Evolutionary conservation across 2,888 invertebrate genomes (phyloP), one percentile per base, ranked within the genome.

Genomic region (Sinodicranocentrus sp.): DNA sequence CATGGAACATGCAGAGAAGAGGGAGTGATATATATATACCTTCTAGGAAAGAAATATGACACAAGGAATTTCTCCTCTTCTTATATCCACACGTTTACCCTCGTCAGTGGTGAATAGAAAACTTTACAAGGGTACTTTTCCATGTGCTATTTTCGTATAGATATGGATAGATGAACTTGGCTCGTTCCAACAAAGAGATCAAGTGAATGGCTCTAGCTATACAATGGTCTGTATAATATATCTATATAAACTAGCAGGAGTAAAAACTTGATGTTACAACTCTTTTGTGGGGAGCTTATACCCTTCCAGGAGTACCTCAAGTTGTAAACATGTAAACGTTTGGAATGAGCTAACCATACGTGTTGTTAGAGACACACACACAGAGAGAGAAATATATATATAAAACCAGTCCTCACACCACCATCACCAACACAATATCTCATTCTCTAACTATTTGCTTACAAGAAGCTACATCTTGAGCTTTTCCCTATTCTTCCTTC

Each of bases 201-300:
- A 59, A 59, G 59, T 17, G 43, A 44, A 61, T 44, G 44, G 19
- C 26, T 61, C 3, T 15, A 44, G 61, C 44, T 61, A 33, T 63
- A 63, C 13, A 67, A 21, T 13, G 57, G 23, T 59, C 23, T 57
- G 23, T 44, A 39, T 48, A n/a, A n/a, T 48, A 48, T 48, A n/a
- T n/a, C 48, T 28, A 72, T 15, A 10, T n/a, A 28, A 44, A 72
- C 44, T 44, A n/a, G n/a, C 44, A 43, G 25, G 39, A 59, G 39
- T 39, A 13, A 39, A 39, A 48, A 48, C 10, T 48, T 57, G 10
- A 54, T 57, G 67, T 54, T 57, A 77, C 43, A 67, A 77, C 76
- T 77, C 54, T 67, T 76, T 48, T 76, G 75, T 76, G 57, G 76
- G 25, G 13, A 75, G 39, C 57, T 57, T 72, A 10, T 43, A 44